A percentile compares a stretch with the other conserved stretches of the same genome.
Conservation (phyloP, 2,888 invertebrate species). For the Carpatolechia fugitivella region DNA sequence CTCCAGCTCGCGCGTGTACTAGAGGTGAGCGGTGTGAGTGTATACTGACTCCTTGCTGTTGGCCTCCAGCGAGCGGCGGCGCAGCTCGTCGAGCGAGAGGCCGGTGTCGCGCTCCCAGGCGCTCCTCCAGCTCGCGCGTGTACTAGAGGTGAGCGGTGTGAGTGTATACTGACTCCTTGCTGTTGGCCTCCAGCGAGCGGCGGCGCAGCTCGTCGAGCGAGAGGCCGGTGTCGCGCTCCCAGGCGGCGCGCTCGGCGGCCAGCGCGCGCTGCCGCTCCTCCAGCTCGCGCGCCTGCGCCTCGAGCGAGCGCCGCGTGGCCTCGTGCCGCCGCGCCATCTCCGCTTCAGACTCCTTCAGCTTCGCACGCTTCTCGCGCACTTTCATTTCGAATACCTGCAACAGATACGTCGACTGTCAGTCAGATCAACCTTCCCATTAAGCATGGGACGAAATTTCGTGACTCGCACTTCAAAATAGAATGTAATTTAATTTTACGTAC, state of each 20-base stretch:
- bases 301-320: slow-evolving; percentile 84
- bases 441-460: no score
- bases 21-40: slow-evolving; percentile 87
- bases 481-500: no score
- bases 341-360: slow-evolving; percentile 95
- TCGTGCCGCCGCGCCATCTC: slow-evolving; percentile 96
- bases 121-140: slow-evolving; percentile 93
- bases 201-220: slow-evolving; percentile 93
- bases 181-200: slow-evolving; percentile 92
- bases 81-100: slow-evolving; percentile 92
- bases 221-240: slow-evolving; percentile 94
- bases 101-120: slow-evolving; percentile 95
- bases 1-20: slow-evolving; percentile 91
- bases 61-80: slow-evolving; percentile 92
- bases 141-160: slow-evolving; percentile 43
- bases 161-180: slow-evolving; percentile 86
- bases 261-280: slow-evolving; percentile 93
- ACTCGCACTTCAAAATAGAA: no score
- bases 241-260: slow-evolving; percentile 90
- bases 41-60: slow-evolving; percentile 90
- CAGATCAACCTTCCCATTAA: no score
- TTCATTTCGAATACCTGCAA: slow-evolving; percentile 96
- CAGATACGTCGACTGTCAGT: not conserved
- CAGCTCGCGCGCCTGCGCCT: slow-evolving; percentile 94
- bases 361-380: slow-evolving; percentile 96